Evolutionary conservation across 2,888 invertebrate species (phyloP), one percentile per base, ranked within the genome.

Genomic region (Metallyticus violacea): DNA sequence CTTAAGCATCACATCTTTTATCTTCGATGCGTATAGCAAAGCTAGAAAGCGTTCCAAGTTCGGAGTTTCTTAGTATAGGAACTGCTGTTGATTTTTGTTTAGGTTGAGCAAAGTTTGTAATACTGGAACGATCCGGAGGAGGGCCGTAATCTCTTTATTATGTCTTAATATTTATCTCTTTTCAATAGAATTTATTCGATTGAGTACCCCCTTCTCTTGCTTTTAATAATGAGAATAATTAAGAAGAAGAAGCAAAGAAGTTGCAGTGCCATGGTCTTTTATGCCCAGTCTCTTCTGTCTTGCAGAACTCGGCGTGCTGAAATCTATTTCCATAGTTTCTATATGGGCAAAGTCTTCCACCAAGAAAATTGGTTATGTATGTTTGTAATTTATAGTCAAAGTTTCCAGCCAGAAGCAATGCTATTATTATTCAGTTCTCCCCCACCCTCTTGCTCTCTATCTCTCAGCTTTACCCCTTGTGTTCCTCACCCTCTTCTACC

Each of bases 301-400:
- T 77, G 28, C 28, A 77, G 29, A 83, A 83, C 83, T 85, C 79
- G 40, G 40, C 40, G 40, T 80, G 80, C 85, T 81, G 81, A 84
- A 86, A 83, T 87, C 85, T 85, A 82, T 85, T 30, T 85, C 87
- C 82, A 87, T 84, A 83, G 83, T 83, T 83, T 83, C 83, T 83
- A 79, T 85, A 82, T 86, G 79, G 82, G 79, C 80, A 86, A 85
- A 88, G 85, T 86, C 86, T 88, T 86, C 84, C 84, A 83, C 80
- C 83, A 86, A 88, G 88, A 88, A 88, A 88, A 88, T 88, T 88
- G 88, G 86, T 88, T 88, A 88, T 88, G 88, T 88, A 85, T 87
- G 88, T 87, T 86, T 87, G 88, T 88, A 88, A 88, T 88, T 88
- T 88, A 88, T 88, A 85, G 88, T 85, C 85, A 87, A 88, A 88